Conservation (phyloP, 2,888 invertebrate genomes). For the Cephonodes hylas region DNA sequence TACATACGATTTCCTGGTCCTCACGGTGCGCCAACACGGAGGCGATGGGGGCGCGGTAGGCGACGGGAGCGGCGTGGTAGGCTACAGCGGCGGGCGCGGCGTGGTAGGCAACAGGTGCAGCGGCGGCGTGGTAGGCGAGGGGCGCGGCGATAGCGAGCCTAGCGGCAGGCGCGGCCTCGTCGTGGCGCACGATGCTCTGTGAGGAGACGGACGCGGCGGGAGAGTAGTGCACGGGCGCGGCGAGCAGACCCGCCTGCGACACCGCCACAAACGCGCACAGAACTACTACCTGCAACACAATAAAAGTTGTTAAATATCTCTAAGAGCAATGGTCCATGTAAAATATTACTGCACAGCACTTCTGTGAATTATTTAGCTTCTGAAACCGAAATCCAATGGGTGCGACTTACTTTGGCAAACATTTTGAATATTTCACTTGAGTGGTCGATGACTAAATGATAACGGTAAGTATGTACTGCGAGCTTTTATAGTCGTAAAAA, state of each 20-base stretch:
- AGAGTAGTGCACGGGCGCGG: constrained; percentile 52
- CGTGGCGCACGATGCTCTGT: constrained; percentile 49
- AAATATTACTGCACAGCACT: neutral
- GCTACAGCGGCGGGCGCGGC: constrained; percentile 32
- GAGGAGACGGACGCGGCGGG: constrained; percentile 48
- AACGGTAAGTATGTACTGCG: neutral
- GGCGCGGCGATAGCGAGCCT: constrained; percentile 28
- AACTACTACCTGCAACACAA: constrained; percentile 34
- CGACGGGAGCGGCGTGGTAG: constrained; percentile 32
- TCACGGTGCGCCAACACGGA: constrained; percentile 10
- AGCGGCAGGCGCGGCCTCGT: constrained; percentile 36
- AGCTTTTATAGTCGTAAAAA: constrained; percentile 15
- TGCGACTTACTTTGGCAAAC: neutral
- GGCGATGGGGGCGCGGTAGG: constrained; percentile 29
- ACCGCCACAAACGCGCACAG: constrained; percentile 39
- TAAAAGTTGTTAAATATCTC: neutral
- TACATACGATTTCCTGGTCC: constrained; percentile 19
- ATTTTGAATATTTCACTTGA: neutral
- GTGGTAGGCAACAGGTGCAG: constrained; percentile 26
- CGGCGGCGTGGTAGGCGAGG: constrained; percentile 27
- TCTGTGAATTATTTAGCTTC: neutral
- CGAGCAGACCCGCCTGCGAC: constrained; percentile 38
- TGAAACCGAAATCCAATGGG: neutral
- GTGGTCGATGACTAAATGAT: constrained; percentile 8
- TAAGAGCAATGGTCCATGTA: neutral